Conservation (phyloP, 2,113 vertebrate species). For the Chaenocephalus aceratus region DNA sequence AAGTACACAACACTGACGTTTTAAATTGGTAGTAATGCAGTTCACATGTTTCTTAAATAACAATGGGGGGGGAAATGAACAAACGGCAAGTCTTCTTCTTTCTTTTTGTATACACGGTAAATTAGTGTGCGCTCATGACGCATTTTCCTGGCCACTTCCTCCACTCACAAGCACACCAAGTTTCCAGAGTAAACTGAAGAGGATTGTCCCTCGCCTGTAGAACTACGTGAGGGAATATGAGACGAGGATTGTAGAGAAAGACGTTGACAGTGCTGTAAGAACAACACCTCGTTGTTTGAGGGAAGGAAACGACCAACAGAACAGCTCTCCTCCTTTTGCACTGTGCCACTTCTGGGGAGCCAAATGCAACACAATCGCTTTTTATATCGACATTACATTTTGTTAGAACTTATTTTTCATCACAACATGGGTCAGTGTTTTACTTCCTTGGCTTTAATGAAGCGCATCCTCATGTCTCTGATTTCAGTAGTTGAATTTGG, state of each 20-base stretch:
- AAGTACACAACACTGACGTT: slow-evolving; percentile 16
- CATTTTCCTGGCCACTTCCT: slow-evolving; percentile 24
- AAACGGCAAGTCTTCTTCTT: background rate
- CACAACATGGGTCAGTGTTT: slow-evolving; percentile 12
- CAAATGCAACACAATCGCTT: too few relatives aligned
- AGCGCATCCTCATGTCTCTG: slow-evolving; percentile 19
- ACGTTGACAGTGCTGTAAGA: slow-evolving; percentile 33
- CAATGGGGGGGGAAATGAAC: background rate
- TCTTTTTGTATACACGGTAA: background rate
- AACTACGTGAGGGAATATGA: slow-evolving; percentile 27
- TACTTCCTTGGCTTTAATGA: slow-evolving; percentile 18
- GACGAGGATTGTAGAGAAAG: slow-evolving; percentile 12
- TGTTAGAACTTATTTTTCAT: too few relatives aligned
- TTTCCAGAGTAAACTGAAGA: slow-evolving; percentile 56
- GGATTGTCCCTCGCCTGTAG: slow-evolving; percentile 67
- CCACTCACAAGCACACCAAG: slow-evolving; percentile 14
- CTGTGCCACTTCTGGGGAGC: too few relatives aligned
- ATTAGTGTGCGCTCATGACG: slow-evolving; percentile 44
- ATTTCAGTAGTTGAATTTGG: slow-evolving; percentile 54
- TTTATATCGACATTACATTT: too few relatives aligned
- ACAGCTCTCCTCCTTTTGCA: background rate
- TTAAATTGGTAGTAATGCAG: slow-evolving; percentile 16
- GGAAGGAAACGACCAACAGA: background rate
- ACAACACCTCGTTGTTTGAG: slow-evolving; percentile 6
- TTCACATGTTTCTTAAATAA: background rate